A percentile compares a stretch with the other conserved stretches of the same genome.
phyloP scores from a whole-genome alignment of 1,140 invertebrate species.

The Bicyclus anynana region DNA sequence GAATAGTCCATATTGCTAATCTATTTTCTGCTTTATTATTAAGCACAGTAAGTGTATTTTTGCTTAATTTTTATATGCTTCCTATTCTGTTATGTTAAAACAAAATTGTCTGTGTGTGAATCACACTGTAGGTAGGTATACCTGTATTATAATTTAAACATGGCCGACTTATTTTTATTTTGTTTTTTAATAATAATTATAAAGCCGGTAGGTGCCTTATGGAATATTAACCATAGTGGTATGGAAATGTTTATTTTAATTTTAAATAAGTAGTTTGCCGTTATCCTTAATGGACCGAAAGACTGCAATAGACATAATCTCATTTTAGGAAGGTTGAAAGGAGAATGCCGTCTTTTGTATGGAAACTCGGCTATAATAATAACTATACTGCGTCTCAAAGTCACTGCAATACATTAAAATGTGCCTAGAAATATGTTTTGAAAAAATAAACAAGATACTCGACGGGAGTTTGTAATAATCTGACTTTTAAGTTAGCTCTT shows the following conservation, averaged over 20 bases:
- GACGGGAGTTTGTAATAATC: no score
- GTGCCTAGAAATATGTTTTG: no score
- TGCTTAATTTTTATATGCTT: neutral
- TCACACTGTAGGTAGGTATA: no score
- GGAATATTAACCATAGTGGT: neutral
- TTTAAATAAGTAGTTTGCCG: neutral
- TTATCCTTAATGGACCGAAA: no score
- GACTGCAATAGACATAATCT: no score
- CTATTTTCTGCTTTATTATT: slow-evolving; percentile 1
- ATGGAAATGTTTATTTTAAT: slow-evolving; percentile 13
- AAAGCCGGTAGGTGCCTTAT: slow-evolving; percentile 17
- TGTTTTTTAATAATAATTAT: slow-evolving; percentile 19
- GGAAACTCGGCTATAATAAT: no score
- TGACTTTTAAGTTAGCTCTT: no score
- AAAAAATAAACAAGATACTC: no score
- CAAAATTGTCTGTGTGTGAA: slow-evolving; percentile 7
- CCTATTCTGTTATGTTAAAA: slow-evolving; percentile 15
- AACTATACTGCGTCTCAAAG: no score
- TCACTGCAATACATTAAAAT: no score
- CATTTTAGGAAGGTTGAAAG: no score
- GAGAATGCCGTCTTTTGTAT: no score
- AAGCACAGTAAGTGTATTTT: neutral
- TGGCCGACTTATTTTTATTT: slow-evolving; percentile 30
- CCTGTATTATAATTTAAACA: slow-evolving; percentile 31
- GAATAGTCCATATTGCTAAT: neutral